Evolutionary conservation across 2,113 vertebrate genomes (phyloP).

Genomic region (Gallinago media): DNA sequence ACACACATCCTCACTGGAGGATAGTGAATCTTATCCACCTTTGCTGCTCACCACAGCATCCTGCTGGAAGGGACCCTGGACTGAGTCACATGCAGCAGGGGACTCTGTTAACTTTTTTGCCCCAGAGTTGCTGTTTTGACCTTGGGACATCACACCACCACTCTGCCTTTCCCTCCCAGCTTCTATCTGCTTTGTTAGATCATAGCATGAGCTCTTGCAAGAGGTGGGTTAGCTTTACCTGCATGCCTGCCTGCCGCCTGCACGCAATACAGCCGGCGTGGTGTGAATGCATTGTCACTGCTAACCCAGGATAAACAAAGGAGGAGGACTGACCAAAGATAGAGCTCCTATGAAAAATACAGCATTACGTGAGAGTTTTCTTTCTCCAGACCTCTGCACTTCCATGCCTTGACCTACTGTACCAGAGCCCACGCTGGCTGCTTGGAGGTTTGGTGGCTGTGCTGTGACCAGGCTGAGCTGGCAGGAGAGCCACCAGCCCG

Average conservation of each 20-base stretch:
- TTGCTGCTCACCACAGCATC: neutral
- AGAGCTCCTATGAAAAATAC: neutral
- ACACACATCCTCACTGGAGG: neutral
- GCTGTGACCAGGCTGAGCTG: neutral
- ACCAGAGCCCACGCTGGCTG: neutral
- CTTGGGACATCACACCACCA: neutral
- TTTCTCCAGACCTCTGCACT: neutral
- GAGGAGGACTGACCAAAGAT: neutral
- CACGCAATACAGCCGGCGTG: accelerated
- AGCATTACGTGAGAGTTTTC: neutral
- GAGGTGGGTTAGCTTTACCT: neutral
- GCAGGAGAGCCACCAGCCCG: neutral
- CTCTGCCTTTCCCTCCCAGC: neutral
- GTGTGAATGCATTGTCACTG: neutral
- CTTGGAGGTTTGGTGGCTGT: neutral
- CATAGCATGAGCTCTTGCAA: neutral
- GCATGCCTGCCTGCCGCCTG: accelerated
- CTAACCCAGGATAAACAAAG: neutral
- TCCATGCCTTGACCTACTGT: neutral
- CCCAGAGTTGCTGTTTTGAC: neutral
- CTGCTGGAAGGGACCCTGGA: neutral
- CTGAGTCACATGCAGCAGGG: neutral
- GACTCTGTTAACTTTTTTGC: neutral
- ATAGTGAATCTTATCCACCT: neutral
- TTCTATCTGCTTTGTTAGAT: neutral